phyloP scores from a whole-genome alignment of 2,797 vertebrate genomes.

The Crocodylus rhombifer region DNA sequence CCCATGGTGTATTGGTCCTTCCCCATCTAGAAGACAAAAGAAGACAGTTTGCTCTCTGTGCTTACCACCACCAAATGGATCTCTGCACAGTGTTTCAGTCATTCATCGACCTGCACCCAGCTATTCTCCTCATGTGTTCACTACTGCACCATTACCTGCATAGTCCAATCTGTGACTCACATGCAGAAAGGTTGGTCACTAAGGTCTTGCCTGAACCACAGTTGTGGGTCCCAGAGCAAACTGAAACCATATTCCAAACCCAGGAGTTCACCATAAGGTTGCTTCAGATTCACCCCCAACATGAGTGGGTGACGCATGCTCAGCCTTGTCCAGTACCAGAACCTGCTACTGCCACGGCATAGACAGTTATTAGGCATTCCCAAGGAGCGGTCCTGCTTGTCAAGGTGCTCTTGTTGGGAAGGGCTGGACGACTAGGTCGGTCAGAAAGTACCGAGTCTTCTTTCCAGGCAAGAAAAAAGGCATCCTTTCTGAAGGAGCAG shows the following conservation, averaged over 20 bases:
- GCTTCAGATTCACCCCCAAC: no score
- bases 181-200: no score
- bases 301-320: no score
- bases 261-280: no score
- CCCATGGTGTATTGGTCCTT: slow-evolving; percentile 93
- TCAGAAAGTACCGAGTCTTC: not conserved
- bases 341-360: not conserved
- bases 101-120: fast-evolving
- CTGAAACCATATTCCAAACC: no score
- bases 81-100: not conserved
- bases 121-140: not conserved
- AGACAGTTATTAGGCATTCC: not conserved
- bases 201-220: no score
- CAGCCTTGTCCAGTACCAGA: no score
- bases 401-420: not conserved
- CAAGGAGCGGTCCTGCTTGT: not conserved
- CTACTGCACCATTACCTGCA: not conserved
- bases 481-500: not conserved
- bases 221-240: no score
- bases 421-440: not conserved
- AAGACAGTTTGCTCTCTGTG: not conserved
- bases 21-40: slow-evolving; percentile 85
- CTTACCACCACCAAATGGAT: not conserved
- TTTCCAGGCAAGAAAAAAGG: not conserved
- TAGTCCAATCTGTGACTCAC: no score